phyloP scores from a whole-genome alignment of 2,113 vertebrate genomes.

The Emydura subglobosa region DNA sequence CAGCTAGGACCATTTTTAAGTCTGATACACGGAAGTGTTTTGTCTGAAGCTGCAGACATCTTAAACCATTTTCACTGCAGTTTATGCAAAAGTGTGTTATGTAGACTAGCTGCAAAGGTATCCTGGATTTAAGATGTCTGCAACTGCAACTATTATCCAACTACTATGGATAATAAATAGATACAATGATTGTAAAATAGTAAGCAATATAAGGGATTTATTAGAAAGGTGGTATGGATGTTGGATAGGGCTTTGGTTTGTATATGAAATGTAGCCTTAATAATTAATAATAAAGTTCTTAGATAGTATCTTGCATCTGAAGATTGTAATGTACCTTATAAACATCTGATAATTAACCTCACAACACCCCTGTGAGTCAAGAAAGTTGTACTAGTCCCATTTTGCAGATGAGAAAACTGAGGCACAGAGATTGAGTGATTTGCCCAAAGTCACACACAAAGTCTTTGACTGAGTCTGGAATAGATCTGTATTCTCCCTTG shows the following conservation, averaged over 20 bases:
- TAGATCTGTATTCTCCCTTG: background rate
- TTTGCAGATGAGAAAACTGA: background rate
- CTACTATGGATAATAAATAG: background rate
- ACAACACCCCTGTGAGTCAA: background rate
- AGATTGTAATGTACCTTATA: background rate
- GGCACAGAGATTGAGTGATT: background rate
- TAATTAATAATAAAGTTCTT: background rate
- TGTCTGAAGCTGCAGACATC: background rate
- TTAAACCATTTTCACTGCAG: background rate
- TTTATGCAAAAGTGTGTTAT: background rate
- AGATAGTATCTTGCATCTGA: background rate
- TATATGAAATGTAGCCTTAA: background rate
- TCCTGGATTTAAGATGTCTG: background rate
- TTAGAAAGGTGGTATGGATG: constrained; percentile 32
- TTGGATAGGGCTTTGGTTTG: constrained; percentile 22
- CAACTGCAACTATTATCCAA: constrained; percentile 8
- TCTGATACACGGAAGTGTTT: background rate
- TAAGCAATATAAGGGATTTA: constrained; percentile 13
- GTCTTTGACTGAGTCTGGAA: background rate
- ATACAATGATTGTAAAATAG: constrained; percentile 44
- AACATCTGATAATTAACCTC: background rate
- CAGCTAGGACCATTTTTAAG: background rate
- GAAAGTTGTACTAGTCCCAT: background rate
- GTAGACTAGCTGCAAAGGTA: background rate
- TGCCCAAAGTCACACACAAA: background rate